Conservation (phyloP, 2,797 vertebrate species). For the Melanitta fusca region DNA sequence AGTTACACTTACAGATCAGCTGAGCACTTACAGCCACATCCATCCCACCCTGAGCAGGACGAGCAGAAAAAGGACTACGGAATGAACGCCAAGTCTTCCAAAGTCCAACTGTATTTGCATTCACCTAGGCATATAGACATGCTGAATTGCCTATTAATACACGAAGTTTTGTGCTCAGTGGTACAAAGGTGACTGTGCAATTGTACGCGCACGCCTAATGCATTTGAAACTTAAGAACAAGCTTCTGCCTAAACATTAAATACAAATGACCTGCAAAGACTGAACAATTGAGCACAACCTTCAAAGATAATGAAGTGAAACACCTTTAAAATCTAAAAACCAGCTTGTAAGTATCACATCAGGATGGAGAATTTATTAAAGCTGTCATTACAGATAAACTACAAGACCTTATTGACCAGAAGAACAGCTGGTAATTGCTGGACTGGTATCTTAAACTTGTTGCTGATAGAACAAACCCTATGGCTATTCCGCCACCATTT, state of each 20-base stretch:
- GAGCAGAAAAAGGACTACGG: not conserved
- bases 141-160: not conserved
- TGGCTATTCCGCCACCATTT: not conserved
- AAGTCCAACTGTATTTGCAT: slow-evolving; percentile 32
- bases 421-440: not conserved
- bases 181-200: not conserved
- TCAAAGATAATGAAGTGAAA: not conserved
- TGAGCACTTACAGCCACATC: not conserved
- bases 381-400: not conserved
- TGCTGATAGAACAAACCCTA: not conserved
- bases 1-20: not conserved
- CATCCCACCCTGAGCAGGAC: not conserved
- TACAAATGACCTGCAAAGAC: not conserved
- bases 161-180: not conserved
- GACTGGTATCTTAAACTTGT: not conserved
- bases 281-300: not conserved
- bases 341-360: not conserved
- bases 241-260: not conserved
- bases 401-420: not conserved
- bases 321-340: not conserved
- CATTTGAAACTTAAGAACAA: not conserved
- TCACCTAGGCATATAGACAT: not conserved
- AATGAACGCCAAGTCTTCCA: not conserved
- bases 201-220: not conserved
- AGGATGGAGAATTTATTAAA: not conserved